Conservation (phyloP, 1,140 invertebrate species). For the Diachasmimorpha longicaudata region DNA sequence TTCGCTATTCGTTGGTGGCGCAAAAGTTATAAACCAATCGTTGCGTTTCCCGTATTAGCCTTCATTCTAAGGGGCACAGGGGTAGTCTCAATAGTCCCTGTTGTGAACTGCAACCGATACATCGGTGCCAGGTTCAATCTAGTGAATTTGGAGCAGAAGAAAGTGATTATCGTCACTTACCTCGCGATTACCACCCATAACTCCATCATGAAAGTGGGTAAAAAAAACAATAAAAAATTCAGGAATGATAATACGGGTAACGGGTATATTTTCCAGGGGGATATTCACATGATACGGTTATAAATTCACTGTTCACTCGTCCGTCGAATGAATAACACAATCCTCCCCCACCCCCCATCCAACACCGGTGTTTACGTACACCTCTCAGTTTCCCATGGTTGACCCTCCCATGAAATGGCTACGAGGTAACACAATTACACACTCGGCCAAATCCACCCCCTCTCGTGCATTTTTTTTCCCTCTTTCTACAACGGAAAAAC, state of each 20-base stretch:
- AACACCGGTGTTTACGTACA: constrained; percentile 54
- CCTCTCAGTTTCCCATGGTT: constrained; percentile 45
- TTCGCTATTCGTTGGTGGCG: too few species aligned
- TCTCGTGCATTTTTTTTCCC: constrained; percentile 29
- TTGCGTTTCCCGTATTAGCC: too few species aligned
- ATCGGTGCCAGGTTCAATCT: too few species aligned
- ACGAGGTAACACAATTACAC: constrained; percentile 64
- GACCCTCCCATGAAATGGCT: constrained; percentile 58
- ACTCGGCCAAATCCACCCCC: constrained; percentile 45
- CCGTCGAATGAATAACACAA: constrained; percentile 58
- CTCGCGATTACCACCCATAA: too few species aligned
- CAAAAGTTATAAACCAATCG: too few species aligned
- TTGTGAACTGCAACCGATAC: too few species aligned
- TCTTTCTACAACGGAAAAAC: constrained; percentile 14
- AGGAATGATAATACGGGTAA: neutral
- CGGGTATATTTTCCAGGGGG: neutral
- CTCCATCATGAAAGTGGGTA: too few species aligned
- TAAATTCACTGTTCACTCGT: constrained; percentile 2
- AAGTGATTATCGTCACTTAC: too few species aligned
- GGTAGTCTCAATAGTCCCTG: too few species aligned
- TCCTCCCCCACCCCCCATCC: constrained; percentile 22
- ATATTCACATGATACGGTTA: neutral
- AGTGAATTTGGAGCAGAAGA: too few species aligned
- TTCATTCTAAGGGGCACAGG: too few species aligned
- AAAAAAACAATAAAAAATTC: neutral